Base-by-base conservation (phyloP, 2,888 invertebrate species). In the Muschampia plurimacula region DNA sequence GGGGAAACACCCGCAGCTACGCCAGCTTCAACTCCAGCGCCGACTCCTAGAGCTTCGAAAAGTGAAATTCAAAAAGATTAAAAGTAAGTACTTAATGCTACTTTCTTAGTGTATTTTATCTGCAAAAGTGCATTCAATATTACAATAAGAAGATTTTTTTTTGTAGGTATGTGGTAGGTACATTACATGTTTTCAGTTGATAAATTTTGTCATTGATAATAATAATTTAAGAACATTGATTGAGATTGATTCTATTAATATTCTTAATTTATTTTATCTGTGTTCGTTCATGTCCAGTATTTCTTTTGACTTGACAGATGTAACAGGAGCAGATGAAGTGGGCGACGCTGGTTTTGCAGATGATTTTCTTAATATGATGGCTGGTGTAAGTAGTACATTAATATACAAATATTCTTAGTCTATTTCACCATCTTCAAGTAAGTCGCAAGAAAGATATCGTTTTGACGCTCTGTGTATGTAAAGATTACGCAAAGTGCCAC, bases 351-450 rank as follows among this genome's bases (percentile, higher is more conserved):
- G 82, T 9, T 90, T 89, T 75, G 79, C 87, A 3, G 91, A 91
- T 74, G 86, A 89, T 67, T 92, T 91, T 74, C 83, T 91, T 10
- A 84, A 90, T 69, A 89, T 90, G 91, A 91, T 92, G 89, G 87
- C 83, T 39, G 88, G 81, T 74, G 92, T 92, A 83, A 90, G 91
- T 89, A 78, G n/a, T n/a, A n/a, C n/a, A n/a, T n/a, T n/a, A n/a
- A n/a, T n/a, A n/a, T n/a, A n/a, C n/a, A n/a, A n/a, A n/a, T n/a
- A n/a, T 3, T 32, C 3, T 32, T 32, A 3, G 32, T 3, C 32
- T 32, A 2, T 32, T 32, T 32, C 32, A 32, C 32, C 32, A 32
- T 32, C 32, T 32, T 32, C 32, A 32, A 32, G 32, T 32, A 32
- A 32, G 32, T 32, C 32, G 67, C 10, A 8, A 28, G 1, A 10